Evolutionary conservation across 1,140 invertebrate genomes (phyloP), one percentile per base, ranked within the genome.

Genomic region (Whitmania pigra): DNA sequence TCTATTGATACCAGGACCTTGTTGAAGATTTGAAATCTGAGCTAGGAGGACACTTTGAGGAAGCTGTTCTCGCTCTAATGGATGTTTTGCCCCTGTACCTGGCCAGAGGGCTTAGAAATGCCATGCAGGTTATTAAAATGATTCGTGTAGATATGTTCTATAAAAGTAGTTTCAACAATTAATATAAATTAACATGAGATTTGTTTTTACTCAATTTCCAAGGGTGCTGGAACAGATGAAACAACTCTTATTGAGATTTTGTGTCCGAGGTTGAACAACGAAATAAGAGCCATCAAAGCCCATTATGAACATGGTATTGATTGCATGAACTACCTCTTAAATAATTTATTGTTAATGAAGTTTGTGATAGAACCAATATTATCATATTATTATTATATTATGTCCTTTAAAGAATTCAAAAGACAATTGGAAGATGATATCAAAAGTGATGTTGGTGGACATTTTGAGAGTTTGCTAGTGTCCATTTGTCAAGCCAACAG

Each of bases 401-500:
- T 17, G 0, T 3, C 43, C 43, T 40, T 40, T 82, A 67, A 78
- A 92, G 90, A 92, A 76, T 97, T 92, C 81, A 87, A 87, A 74
- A 90, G 88, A 79, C 83, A 87, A 67, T 81, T 97, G 73, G 94
- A 97, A 79, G 87, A 86, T 5, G 93, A 95, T 78, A 84, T 97
- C 69, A 89, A 89, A 78, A 89, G 88, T 36, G 94, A 97, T 78
- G 95, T 94, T 25, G 94, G 92, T 4, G 94, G 92, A 4, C 86
- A 91, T 79, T 97, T 97, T 83, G 90, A 91, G 80, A 87, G 92
- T 71, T 83, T 97, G 7, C 86, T 95, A 67, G 88, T 97, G 25
- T 81, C 83, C n/a, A 76, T 80, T 18, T 76, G 81, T 27, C 78
- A 80, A 71, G 79, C 77, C 25, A 77, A 78, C 68, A 71, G 81